Base-by-base conservation (phyloP, 2,888 invertebrate species). In the Bellardia bayeri region DNA sequence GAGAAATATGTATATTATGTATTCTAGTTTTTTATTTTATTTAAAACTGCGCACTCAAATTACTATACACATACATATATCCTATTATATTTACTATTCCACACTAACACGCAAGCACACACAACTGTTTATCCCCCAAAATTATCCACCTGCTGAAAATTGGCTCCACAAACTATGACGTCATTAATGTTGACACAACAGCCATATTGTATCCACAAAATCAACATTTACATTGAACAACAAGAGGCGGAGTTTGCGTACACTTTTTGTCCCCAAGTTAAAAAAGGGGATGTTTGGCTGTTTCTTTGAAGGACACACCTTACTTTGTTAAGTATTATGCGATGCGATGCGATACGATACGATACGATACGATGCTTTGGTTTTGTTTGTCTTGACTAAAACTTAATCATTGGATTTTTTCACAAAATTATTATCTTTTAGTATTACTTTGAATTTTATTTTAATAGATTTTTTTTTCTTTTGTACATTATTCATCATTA, bases 91-190 rank as follows among this genome's bases (percentile, higher is more conserved):
- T 82, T 54, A 63, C 54, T 64, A 33, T 42, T 42, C 14, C 45
- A 23, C 23, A 82, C 37, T 51, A 78, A 49, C 69, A 88, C 54
- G 87, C 64, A 72, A 16, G 78, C 51, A 14, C 30, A 33, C 13
- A 42, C 56, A 33, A n/a, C 13, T 23, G 9, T 13, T 23, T 11
- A 42, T 5, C 58, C 51, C 23, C 0, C 23, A 1, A 23, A 69
- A 49, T 81, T 63, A 37, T 45, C 45, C 72, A 42, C 68, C 79
- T 75, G 80, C 54, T n/a, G 11, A 63, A 76, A 51, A 16, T 56
- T 74, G 56, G 54, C 69, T 76, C 69, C 75, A 74, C 74, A 76
- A 86, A 81, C 84, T 86, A 90, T 91, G 91, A 91, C 91, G 91
- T 91, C 91, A 90, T 69, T 37, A 86, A 87, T 64, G 89, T 87